phyloP scores from a whole-genome alignment of 2,797 vertebrate genomes.

The Melanotaenia nigrans region DNA sequence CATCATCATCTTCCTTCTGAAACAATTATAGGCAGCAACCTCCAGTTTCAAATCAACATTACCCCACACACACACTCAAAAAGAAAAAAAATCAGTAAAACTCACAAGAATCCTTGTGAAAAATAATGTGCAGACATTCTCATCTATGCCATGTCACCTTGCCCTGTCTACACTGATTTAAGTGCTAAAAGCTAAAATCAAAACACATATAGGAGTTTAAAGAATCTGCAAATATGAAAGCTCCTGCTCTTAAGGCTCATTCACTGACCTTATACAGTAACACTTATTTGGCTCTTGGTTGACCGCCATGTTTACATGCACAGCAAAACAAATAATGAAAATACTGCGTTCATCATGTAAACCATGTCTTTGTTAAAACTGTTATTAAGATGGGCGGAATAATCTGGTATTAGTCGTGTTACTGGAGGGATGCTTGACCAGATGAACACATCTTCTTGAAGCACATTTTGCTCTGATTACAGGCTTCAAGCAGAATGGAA shows the following conservation, averaged over 20 bases:
- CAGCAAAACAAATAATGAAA: constrained; percentile 10
- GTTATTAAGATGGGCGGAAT: not conserved
- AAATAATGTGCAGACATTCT: constrained; percentile 72
- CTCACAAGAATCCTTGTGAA: constrained; percentile 48
- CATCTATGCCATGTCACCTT: constrained; percentile 61
- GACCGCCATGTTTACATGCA: constrained; percentile 66
- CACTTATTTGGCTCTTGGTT: constrained; percentile 59
- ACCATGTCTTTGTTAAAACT: constrained; percentile 31
- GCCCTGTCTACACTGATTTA: constrained; percentile 67
- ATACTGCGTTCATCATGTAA: constrained; percentile 41
- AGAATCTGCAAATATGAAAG: constrained; percentile 46
- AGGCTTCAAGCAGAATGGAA: not conserved
- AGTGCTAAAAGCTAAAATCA: constrained; percentile 78
- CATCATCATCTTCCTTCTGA: constrained; percentile 51
- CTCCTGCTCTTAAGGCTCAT: constrained; percentile 77
- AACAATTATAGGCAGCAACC: constrained; percentile 72
- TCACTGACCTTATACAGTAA: constrained; percentile 68
- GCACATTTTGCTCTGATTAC: constrained; percentile 19
- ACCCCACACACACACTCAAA: constrained; percentile 26
- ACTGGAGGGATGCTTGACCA: constrained; percentile 8
- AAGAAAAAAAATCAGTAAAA: constrained; percentile 22
- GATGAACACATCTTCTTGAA: constrained; percentile 18
- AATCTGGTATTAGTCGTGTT: not conserved
- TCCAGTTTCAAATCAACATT: constrained; percentile 72
- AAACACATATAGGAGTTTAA: constrained; percentile 41